Evolutionary conservation across 2,888 invertebrate species (phyloP).

Genomic region (Brachyopa scutellaris): DNA sequence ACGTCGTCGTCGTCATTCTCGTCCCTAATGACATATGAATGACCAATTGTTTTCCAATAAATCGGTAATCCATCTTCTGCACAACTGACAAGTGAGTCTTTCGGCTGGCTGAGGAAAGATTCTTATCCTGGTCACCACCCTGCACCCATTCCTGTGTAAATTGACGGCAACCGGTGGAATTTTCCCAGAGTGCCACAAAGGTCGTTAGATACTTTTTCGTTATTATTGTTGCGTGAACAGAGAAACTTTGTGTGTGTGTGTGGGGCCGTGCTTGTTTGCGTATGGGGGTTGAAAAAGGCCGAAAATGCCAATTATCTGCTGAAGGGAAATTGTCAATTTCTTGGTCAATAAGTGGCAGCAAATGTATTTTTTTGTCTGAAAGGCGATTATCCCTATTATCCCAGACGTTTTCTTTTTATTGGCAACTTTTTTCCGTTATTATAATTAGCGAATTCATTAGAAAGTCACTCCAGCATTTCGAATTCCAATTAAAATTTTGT

Average conservation of each 20-base stretch:
- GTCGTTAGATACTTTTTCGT: constrained; percentile 26
- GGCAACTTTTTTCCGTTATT: constrained; percentile 54
- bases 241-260: neutral
- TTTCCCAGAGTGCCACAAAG: constrained; percentile 21
- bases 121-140: constrained; percentile 7
- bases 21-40: constrained; percentile 76
- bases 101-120: constrained; percentile 23
- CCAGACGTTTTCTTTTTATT: constrained; percentile 48
- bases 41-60: constrained; percentile 81
- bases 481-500: constrained; percentile 73
- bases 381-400: constrained; percentile 68
- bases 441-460: constrained; percentile 74
- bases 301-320: constrained; percentile 61
- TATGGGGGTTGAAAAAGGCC: too few relatives aligned
- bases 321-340: constrained; percentile 66
- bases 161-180: constrained; percentile 58
- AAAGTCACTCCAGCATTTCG: constrained; percentile 70
- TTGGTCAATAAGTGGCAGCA: constrained; percentile 61
- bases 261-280: too few relatives aligned
- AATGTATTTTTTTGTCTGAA: constrained; percentile 35
- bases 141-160: neutral
- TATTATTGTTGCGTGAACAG: neutral
- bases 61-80: constrained; percentile 80
- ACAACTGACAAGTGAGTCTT: constrained; percentile 74
- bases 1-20: constrained; percentile 50